Conservation (phyloP, 2,113 vertebrate species). For the Smithornis capensis region DNA sequence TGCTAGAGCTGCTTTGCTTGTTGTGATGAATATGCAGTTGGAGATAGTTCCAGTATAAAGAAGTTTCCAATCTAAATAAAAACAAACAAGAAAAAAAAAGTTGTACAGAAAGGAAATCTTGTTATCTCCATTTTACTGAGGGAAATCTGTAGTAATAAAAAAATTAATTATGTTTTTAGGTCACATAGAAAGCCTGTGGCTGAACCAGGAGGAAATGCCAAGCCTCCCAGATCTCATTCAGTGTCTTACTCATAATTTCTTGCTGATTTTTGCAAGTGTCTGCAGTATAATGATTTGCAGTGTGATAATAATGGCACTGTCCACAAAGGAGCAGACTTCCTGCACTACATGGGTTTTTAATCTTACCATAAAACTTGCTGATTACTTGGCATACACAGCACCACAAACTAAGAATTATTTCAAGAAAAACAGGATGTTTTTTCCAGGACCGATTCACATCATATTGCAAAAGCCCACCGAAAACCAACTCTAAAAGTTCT, state of each 20-base stretch:
- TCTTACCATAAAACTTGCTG: not conserved
- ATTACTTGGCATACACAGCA: not conserved
- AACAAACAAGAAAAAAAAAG: not conserved
- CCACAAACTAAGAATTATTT: not conserved
- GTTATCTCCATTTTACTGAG: not conserved
- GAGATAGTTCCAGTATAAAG: not conserved
- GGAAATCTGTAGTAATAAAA: not conserved
- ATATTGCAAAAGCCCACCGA: not conserved
- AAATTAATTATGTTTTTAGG: not conserved
- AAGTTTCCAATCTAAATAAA: not conserved
- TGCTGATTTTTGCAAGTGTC: constrained; percentile 26
- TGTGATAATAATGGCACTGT: not conserved
- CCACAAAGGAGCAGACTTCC: not conserved
- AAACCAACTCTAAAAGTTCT: not conserved
- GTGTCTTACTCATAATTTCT: constrained; percentile 5
- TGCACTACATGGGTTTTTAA: not conserved
- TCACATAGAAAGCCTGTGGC: not conserved
- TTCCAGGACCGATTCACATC: not conserved
- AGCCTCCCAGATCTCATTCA: constrained; percentile 18
- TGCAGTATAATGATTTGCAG: constrained; percentile 15
- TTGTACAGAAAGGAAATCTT: not conserved
- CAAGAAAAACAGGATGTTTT: constrained; percentile 4
- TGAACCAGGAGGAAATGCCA: constrained; percentile 7
- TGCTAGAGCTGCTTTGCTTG: not conserved
- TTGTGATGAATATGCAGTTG: not conserved